Evolutionary conservation across 2,113 vertebrate species (phyloP).

Genomic region (Ammodytes marinus): DNA sequence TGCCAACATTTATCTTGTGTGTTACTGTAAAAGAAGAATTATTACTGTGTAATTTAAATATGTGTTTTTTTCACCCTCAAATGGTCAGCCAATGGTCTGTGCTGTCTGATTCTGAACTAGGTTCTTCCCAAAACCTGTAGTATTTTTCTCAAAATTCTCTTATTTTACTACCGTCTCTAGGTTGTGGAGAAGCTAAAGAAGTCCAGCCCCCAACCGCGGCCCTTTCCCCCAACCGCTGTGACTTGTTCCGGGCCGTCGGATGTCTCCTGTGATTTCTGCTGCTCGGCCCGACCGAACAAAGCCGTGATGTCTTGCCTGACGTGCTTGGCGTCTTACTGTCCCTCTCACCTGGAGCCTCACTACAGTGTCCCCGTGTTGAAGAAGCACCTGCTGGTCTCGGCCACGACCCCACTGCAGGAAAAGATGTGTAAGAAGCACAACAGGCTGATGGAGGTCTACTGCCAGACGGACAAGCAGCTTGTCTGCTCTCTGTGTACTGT

Average conservation of each 20-base stretch:
- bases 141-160: too few relatives aligned
- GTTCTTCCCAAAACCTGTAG: too few relatives aligned
- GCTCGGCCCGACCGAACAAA: neutral
- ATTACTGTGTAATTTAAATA: too few relatives aligned
- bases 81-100: too few relatives aligned
- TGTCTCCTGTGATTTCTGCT: constrained; percentile 40
- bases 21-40: too few relatives aligned
- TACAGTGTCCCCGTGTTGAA: constrained; percentile 25
- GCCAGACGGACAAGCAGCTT: neutral
- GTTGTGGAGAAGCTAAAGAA: constrained; percentile 39
- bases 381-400: constrained; percentile 25
- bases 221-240: neutral
- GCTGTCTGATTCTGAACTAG: too few relatives aligned
- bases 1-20: too few relatives aligned
- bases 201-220: neutral
- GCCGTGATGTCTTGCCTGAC: constrained; percentile 36
- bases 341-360: constrained; percentile 23
- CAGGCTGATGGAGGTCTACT: constrained; percentile 40
- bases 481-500: constrained; percentile 37
- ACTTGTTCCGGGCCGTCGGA: constrained; percentile 11
- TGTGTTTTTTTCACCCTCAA: too few relatives aligned
- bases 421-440: constrained; percentile 17
- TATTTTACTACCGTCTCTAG: neutral
- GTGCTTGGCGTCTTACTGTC: constrained; percentile 44
- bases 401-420: neutral